phyloP scores from a whole-genome alignment of 2,113 vertebrate genomes.

The Morone saxatilis region DNA sequence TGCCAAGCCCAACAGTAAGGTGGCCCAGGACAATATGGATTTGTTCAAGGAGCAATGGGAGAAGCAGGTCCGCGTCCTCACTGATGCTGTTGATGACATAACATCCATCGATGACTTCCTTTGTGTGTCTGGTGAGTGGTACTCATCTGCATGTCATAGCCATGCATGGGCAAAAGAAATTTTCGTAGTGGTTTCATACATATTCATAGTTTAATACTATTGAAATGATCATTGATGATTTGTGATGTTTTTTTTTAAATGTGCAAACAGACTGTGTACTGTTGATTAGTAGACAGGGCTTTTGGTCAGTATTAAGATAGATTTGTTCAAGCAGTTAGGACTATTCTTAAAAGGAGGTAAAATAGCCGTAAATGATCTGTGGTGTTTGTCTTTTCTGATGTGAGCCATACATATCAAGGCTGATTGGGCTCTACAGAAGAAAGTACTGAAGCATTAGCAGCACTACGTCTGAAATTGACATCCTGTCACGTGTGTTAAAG shows the following conservation, averaged over 20 bases:
- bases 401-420: conserved; percentile 34
- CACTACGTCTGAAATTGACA: conserved; percentile 63
- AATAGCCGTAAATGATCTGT: conserved; percentile 8
- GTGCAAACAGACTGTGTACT: not conserved
- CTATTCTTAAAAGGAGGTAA: conserved; percentile 23
- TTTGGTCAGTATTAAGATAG: not conserved
- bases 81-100: conserved; percentile 98
- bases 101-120: conserved; percentile 99
- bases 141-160: conserved; percentile 1
- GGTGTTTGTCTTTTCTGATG: conserved; percentile 34
- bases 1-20: conserved; percentile 98
- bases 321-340: conserved; percentile 25
- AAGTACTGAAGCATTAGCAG: conserved; percentile 60
- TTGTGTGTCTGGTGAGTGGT: conserved; percentile 92
- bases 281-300: not conserved
- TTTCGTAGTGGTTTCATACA: too few relatives aligned
- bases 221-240: not conserved
- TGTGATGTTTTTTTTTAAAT: not conserved
- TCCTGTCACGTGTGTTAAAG: conserved; percentile 71
- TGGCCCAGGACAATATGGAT: conserved; percentile 99
- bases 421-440: conserved; percentile 51
- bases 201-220: not conserved
- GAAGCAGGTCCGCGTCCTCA: conserved; percentile 96
- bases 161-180: not conserved
- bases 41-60: conserved; percentile 99